A percentile compares a stretch with the other conserved stretches of the same genome.
Conservation (phyloP, 2,797 vertebrate genomes). For the Amazona ochrocephala region DNA sequence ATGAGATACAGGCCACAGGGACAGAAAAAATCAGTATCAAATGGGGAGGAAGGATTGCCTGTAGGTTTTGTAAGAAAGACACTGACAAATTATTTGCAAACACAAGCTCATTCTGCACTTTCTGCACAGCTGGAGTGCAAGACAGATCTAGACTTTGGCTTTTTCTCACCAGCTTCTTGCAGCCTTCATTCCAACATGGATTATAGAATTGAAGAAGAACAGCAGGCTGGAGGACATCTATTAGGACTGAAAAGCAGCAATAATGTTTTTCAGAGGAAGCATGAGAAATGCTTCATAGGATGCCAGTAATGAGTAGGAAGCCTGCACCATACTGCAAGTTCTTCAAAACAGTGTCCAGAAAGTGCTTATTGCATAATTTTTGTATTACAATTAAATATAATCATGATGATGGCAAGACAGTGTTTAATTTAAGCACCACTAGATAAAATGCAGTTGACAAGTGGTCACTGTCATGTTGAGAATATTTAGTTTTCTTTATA, state of each 20-base stretch:
- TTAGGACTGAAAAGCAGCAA: not conserved
- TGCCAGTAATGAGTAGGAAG: not conserved
- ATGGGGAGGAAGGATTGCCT: not conserved
- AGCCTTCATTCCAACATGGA: not conserved
- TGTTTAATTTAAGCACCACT: not conserved
- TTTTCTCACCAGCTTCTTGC: not conserved
- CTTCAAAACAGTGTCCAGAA: not conserved
- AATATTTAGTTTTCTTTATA: not conserved
- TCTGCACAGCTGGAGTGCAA: not conserved
- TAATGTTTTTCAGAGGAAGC: not conserved
- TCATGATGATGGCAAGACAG: not conserved
- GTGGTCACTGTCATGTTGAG: not conserved
- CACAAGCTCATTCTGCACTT: not conserved
- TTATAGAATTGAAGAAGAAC: not conserved
- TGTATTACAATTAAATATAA: not conserved
- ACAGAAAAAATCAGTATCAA: not conserved
- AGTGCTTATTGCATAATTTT: not conserved
- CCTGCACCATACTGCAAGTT: not conserved
- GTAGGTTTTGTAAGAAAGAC: not conserved
- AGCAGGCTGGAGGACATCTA: not conserved
- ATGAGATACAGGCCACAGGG: not conserved
- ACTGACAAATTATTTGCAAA: not conserved
- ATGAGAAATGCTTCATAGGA: not conserved
- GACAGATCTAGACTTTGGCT: not conserved
- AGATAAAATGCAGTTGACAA: not conserved